Evolutionary conservation across 1,140 invertebrate genomes (phyloP).

Genomic region (Calephelis virginiensis): DNA sequence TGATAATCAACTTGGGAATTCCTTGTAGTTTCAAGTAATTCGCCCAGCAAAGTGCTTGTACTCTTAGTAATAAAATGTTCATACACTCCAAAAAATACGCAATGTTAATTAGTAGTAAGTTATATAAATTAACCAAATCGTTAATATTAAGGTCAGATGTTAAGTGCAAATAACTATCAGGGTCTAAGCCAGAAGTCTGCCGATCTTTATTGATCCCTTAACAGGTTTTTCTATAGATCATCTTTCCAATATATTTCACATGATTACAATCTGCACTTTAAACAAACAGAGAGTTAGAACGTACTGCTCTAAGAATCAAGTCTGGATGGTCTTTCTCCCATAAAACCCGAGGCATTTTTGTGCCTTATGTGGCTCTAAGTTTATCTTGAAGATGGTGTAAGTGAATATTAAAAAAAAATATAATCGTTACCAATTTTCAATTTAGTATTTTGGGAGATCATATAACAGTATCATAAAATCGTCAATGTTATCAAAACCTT

Average conservation of each 20-base stretch:
- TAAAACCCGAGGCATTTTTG: background rate
- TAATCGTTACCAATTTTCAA: conserved; percentile 1
- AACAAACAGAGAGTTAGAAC: background rate
- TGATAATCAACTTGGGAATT: no score
- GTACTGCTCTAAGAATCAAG: background rate
- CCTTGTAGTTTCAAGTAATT: no score
- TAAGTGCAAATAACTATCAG: no score
- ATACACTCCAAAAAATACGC: no score
- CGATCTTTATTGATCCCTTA: background rate
- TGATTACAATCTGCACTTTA: background rate
- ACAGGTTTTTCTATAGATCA: background rate
- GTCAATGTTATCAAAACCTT: background rate
- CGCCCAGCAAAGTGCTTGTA: no score
- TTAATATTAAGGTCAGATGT: no score
- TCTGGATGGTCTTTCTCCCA: background rate
- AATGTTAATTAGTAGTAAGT: no score
- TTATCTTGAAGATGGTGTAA: background rate
- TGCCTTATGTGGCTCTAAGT: background rate
- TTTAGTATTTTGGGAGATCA: background rate
- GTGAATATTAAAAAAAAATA: background rate
- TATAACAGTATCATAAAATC: background rate
- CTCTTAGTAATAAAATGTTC: no score
- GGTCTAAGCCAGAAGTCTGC: background rate
- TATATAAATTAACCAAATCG: no score
- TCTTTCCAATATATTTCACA: background rate